Percentiles rank a stretch among this genome's conserved stretches.
Conservation (phyloP, 2,113 vertebrate genomes). For the Amphiprion percula region DNA sequence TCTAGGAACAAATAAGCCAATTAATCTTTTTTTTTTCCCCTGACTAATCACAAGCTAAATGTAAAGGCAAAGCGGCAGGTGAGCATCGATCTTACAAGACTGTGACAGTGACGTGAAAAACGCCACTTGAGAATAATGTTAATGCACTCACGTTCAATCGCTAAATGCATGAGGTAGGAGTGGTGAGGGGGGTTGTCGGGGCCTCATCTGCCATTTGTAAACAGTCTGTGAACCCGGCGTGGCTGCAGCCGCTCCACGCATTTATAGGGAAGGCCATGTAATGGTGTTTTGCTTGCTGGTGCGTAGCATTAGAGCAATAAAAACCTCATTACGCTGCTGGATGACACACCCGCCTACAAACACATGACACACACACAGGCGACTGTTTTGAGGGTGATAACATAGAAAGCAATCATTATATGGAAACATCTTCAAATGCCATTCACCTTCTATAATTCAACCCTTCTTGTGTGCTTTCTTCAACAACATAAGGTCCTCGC, state of each 20-base stretch:
- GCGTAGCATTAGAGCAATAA: constrained; percentile 59
- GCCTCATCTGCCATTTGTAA: constrained; percentile 61
- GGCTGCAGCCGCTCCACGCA: constrained; percentile 8
- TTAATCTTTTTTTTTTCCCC: constrained; percentile 53
- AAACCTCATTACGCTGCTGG: constrained; percentile 60
- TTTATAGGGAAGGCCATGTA: constrained; percentile 42
- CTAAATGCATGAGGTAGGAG: constrained; percentile 47
- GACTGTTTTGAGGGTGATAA: constrained; percentile 13
- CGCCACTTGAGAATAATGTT: constrained; percentile 42
- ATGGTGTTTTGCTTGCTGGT: constrained; percentile 56
- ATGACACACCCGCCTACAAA: constrained; percentile 11
- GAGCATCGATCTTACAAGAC: constrained; percentile 31
- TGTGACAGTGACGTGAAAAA: constrained; percentile 48
- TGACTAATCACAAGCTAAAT: constrained; percentile 61
- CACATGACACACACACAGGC: constrained; percentile 4
- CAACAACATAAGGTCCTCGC: background rate
- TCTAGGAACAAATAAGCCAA: constrained; percentile 65
- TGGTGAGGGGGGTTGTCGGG: background rate
- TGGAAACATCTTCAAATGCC: background rate
- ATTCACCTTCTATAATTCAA: background rate
- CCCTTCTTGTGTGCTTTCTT: too few species aligned
- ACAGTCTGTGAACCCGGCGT: constrained; percentile 51
- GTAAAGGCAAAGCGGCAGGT: constrained; percentile 24
- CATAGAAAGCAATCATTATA: background rate
- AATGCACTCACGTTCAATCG: constrained; percentile 54